Evolutionary conservation across 2,888 invertebrate species (phyloP), one percentile per base, ranked within the genome.

Genomic region (Heterodera filipjevi): DNA sequence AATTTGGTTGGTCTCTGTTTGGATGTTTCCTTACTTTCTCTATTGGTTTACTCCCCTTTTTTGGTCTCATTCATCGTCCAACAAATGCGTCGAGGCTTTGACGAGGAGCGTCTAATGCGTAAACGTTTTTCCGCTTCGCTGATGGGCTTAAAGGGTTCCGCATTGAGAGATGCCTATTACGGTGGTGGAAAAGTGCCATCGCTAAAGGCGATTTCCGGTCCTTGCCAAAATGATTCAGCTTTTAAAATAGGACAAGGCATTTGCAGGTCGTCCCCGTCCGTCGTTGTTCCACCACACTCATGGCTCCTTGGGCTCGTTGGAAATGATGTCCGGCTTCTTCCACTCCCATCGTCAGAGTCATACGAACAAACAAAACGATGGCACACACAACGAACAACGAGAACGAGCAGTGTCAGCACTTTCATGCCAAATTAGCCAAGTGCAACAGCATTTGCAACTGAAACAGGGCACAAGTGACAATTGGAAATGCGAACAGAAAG

Each of bases 11-110:
- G 79, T 49, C 3, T 16, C 19, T 3, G 27, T 22, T n/a, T 59
- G 5, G 27, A 19, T n/a, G n/a, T n/a, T n/a, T n/a, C n/a, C n/a
- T n/a, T n/a, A n/a, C n/a, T n/a, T n/a, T n/a, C n/a, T n/a, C n/a
- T n/a, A n/a, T n/a, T n/a, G n/a, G n/a, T n/a, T n/a, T n/a, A n/a
- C 3, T n/a, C 27, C 32, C 14, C 2, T 22, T 39, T 46, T 30
- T 80, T 6, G 86, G 83, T 87, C 46, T 84, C 85, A 1, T 85
- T 83, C 73, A 88, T 88, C 71, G 86, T 88, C n/a, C 83, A 83
- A 27, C 86, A 86, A 80, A 88, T 88, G 87, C 81, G 87, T 19
- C 78, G 80, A 19, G 88, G 87, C n/a, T 88, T 86, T 76, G 87
- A 88, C 64, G 85, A 84, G 46, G 87, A 86, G 53, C 84, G 84